Conservation (phyloP, 2,113 vertebrate species). For the Campylomormyrus numenius region DNA sequence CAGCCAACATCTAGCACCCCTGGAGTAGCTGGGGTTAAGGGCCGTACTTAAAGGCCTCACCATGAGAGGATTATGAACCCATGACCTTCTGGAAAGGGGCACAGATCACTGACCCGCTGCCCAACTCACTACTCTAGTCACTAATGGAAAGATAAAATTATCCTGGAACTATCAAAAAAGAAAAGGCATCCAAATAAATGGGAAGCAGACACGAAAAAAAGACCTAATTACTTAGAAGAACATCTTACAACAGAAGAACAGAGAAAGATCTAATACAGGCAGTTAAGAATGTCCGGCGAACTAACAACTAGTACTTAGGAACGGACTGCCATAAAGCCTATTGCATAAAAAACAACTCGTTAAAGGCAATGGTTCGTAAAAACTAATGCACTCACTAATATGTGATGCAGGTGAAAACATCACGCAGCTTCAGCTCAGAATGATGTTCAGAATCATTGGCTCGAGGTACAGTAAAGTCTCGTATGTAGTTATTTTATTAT, state of each 20-base stretch:
- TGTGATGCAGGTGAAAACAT: not conserved
- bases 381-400: not conserved
- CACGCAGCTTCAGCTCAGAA: not conserved
- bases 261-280: not conserved
- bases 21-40: not conserved
- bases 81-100: not conserved
- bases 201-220: not conserved
- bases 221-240: not conserved
- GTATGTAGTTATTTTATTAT: not conserved
- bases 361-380: not conserved
- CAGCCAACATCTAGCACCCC: not conserved
- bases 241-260: not conserved
- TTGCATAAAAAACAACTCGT: not conserved
- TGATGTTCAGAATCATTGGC: not conserved
- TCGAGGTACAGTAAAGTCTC: not conserved
- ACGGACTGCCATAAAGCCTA: not conserved
- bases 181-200: not conserved
- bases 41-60: not conserved
- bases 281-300: not conserved
- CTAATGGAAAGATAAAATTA: not conserved
- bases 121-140: not conserved
- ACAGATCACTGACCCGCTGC: not conserved
- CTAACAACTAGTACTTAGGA: not conserved
- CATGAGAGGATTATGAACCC: not conserved
- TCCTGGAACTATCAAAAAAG: not conserved